Percentiles rank a stretch among this genome's conserved stretches.
Evolutionary conservation across 2,888 invertebrate genomes (phyloP).

Genomic region (Anaspis maculata): DNA sequence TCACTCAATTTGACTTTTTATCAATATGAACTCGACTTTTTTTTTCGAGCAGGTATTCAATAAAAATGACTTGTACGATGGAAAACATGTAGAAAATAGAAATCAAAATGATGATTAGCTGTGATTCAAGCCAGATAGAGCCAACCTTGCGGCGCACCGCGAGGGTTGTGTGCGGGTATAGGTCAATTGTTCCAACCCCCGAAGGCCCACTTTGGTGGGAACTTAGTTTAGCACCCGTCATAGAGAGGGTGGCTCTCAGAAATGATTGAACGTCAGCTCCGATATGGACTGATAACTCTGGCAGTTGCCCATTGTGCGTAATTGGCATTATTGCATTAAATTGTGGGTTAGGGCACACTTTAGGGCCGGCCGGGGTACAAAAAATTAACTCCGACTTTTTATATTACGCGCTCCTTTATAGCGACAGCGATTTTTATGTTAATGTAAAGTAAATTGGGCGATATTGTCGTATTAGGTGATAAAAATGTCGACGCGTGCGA

Average conservation of each 20-base stretch:
- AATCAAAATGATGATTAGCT: too few relatives aligned
- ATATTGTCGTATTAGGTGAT: conserved; percentile 10
- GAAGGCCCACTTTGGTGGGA: conserved; percentile 30
- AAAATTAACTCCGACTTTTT: conserved; percentile 12
- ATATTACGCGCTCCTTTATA: conserved; percentile 13
- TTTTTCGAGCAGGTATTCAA: too few relatives aligned
- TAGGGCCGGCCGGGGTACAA: too few relatives aligned
- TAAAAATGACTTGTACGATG: too few relatives aligned
- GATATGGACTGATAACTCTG: conserved; percentile 34
- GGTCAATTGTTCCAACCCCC: conserved; percentile 26
- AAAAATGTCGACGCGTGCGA: neutral
- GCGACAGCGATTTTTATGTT: conserved; percentile 15
- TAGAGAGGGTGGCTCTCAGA: conserved; percentile 26
- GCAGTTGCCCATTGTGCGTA: conserved; percentile 30
- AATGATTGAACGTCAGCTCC: conserved; percentile 31
- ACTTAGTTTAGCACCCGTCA: conserved; percentile 32
- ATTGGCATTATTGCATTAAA: conserved; percentile 32
- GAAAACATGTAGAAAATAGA: too few relatives aligned
- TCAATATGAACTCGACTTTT: too few relatives aligned
- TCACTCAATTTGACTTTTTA: too few relatives aligned
- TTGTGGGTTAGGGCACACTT: conserved; percentile 21
- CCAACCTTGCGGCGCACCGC: too few relatives aligned
- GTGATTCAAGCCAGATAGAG: too few relatives aligned
- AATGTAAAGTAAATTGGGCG: conserved; percentile 17
- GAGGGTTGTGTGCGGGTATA: too few relatives aligned